phyloP scores from a whole-genome alignment of 1,140 invertebrate species.

The Myzus persicae region DNA sequence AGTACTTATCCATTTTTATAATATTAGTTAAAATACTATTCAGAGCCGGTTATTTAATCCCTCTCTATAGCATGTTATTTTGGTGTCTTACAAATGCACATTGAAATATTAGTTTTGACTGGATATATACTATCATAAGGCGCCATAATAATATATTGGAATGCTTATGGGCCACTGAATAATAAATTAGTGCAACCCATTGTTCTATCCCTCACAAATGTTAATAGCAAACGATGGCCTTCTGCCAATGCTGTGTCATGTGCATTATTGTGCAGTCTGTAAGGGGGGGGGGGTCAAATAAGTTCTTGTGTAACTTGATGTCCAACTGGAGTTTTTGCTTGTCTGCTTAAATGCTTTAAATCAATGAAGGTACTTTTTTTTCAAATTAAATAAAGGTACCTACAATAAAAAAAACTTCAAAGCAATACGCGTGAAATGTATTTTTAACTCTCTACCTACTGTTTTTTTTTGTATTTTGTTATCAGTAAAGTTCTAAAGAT shows the following conservation, averaged over 20 bases:
- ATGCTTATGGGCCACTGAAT: neutral
- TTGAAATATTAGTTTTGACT: neutral
- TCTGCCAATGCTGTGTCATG: neutral
- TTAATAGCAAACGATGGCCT: neutral
- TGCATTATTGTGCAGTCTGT: neutral
- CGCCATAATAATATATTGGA: neutral
- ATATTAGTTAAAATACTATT: neutral
- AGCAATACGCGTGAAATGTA: neutral
- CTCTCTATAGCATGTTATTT: neutral
- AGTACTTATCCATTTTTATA: neutral
- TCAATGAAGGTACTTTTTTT: neutral
- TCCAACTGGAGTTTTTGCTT: neutral
- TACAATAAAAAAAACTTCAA: neutral
- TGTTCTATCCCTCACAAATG: neutral
- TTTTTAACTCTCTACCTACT: neutral
- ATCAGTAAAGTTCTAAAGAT: neutral
- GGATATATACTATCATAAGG: slow-evolving; percentile 1
- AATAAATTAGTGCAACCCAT: neutral
- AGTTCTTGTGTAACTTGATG: slow-evolving; percentile 34
- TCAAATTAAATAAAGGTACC: neutral
- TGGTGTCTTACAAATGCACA: neutral
- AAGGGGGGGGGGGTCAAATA: neutral
- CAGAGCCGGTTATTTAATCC: neutral
- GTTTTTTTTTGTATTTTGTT: neutral
- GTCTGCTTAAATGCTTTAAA: neutral